phyloP scores from a whole-genome alignment of 2,797 vertebrate genomes.

The Diglossa cyanea region DNA sequence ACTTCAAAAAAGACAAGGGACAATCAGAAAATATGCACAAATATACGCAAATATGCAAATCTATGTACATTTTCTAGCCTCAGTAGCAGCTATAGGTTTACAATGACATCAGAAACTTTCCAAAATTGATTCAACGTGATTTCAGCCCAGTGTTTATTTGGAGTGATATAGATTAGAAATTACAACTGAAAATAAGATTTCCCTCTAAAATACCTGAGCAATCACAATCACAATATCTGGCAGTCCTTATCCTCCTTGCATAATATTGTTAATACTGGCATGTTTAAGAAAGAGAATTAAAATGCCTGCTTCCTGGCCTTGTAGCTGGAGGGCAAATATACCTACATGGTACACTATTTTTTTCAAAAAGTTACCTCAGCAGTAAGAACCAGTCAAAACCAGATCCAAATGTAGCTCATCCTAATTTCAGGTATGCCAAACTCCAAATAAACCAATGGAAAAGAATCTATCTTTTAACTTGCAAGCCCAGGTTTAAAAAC shows the following conservation, averaged over 20 bases:
- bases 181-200: not conserved
- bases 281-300: not conserved
- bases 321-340: not conserved
- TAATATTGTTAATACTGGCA: not conserved
- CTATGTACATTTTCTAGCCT: not conserved
- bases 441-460: not conserved
- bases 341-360: not conserved
- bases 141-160: not conserved
- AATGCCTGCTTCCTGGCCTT: not conserved
- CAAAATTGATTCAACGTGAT: not conserved
- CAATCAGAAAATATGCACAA: not conserved
- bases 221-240: not conserved
- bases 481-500: not conserved
- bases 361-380: not conserved
- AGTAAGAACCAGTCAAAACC: not conserved
- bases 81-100: not conserved
- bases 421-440: not conserved
- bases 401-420: not conserved
- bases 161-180: not conserved
- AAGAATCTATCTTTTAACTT: not conserved
- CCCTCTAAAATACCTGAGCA: not conserved
- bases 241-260: not conserved
- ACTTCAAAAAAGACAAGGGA: not conserved
- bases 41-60: not conserved
- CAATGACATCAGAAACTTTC: not conserved